Base-by-base conservation (phyloP, 2,888 invertebrate species). In the Cenopis cana region DNA sequence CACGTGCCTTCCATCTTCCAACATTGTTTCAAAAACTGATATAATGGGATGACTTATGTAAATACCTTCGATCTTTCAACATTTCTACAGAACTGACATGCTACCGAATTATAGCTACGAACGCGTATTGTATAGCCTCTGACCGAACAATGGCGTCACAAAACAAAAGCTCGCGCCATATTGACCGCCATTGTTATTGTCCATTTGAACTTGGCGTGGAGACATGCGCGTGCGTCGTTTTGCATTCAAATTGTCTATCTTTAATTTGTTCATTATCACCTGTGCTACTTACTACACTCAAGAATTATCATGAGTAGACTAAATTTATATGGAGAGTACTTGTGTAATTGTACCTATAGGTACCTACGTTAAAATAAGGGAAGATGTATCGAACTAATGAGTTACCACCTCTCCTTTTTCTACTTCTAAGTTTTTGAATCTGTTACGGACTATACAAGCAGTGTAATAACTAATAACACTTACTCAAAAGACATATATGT, bases 121-220 rank as follows among this genome's bases (percentile, higher is more conserved):
- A 41, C 12, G 12, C 2, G 41, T 41, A 49, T 75, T 77, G 74
- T 41, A 49, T 75, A 78, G 74, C 76, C 78, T 78, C 77, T 80
- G 80, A 76, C 77, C 73, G 77, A 75, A 90, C 90, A 91, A 91
- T 90, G 81, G 87, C 82, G 75, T 78, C 74, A 76, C 81, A 84
- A 85, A 91, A 91, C 90, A 91, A 92, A 92, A 91, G 91, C 91
- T 91, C 89, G 85, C 83, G 85, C 91, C 91, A 89, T 92, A 90
- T 91, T 89, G 85, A 87, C 88, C 79, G 77, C 88, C 82, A 91
- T 92, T 91, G 91, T 93, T 91, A 91, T 91, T 91, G 91, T 93
- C 81, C 77, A 83, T 85, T 89, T 89, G 91, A 92, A 90, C 90
- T 89, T 92, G 91, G 91, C 82, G 86, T 88, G 89, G 86, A 92